Evolutionary conservation across 2,888 invertebrate species (phyloP).

Genomic region (Leptura quadrifasciata): DNA sequence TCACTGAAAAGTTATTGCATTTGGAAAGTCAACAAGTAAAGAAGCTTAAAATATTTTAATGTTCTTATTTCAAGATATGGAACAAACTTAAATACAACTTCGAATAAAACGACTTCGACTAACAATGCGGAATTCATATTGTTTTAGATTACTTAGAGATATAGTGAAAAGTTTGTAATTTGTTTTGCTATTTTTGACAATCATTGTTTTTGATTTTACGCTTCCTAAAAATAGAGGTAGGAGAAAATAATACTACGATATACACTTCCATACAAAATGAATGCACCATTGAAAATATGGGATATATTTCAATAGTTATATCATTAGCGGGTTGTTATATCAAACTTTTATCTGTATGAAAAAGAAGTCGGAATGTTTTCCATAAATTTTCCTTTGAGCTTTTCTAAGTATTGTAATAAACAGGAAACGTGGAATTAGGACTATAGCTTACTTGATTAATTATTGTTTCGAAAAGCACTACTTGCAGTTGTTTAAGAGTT

Average conservation of each 20-base stretch:
- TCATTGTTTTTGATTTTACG: not conserved
- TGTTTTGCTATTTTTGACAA: not conserved
- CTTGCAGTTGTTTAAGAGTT: too few relatives aligned
- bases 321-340: too few relatives aligned
- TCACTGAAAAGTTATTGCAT: constrained; percentile 11
- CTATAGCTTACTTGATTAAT: too few relatives aligned
- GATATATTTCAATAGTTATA: too few relatives aligned
- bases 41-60: not conserved
- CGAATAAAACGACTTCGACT: not conserved
- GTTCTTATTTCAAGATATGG: not conserved
- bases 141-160: not conserved
- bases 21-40: constrained; percentile 8
- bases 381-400: too few relatives aligned
- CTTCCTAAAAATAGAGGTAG: not conserved
- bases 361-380: too few relatives aligned
- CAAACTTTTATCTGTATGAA: too few relatives aligned
- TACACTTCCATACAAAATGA: too few relatives aligned
- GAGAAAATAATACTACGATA: not conserved
- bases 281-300: too few relatives aligned
- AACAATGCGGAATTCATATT: not conserved
- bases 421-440: too few relatives aligned
- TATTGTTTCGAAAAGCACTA: too few relatives aligned
- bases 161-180: not conserved
- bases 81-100: constrained; percentile 1
- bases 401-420: too few relatives aligned